Conservation (phyloP, 2,113 vertebrate species). For the Sturnus vulgaris region DNA sequence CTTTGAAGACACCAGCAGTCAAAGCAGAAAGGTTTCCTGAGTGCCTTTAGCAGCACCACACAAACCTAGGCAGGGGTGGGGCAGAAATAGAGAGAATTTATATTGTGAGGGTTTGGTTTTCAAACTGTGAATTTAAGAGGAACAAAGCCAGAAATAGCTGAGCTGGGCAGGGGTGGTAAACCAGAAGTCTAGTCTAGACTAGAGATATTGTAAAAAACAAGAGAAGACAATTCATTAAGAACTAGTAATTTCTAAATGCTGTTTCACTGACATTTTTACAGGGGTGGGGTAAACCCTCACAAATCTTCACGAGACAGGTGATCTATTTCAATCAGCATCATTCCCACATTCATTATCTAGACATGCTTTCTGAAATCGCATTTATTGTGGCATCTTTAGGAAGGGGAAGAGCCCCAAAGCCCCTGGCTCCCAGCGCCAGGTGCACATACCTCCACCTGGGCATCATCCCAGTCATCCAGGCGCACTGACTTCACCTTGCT, state of each 20-base stretch:
- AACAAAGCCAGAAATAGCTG: not conserved
- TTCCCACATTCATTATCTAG: fast-evolving
- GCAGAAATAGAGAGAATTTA: not conserved
- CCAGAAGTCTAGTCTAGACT: not conserved
- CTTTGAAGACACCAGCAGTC: not conserved
- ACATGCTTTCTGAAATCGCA: fast-evolving
- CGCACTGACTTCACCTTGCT: conserved; percentile 90
- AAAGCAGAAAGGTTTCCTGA: not conserved
- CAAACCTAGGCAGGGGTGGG: not conserved
- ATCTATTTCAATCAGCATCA: not conserved
- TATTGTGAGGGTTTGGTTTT: not conserved
- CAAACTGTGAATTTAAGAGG: not conserved
- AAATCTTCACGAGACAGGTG: fast-evolving
- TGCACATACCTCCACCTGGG: conserved; percentile 83
- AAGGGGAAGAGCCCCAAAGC: not conserved
- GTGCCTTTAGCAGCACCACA: not conserved
- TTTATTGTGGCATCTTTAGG: not conserved
- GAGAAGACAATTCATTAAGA: not conserved
- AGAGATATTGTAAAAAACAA: not conserved
- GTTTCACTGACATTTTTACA: not conserved
- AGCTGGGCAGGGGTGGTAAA: not conserved
- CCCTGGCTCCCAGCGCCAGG: not conserved
- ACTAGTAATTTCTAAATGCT: not conserved
- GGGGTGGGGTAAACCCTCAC: not conserved
- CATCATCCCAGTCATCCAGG: conserved; percentile 88